Conservation (phyloP, 1,140 invertebrate species). For the Galleria mellonella region DNA sequence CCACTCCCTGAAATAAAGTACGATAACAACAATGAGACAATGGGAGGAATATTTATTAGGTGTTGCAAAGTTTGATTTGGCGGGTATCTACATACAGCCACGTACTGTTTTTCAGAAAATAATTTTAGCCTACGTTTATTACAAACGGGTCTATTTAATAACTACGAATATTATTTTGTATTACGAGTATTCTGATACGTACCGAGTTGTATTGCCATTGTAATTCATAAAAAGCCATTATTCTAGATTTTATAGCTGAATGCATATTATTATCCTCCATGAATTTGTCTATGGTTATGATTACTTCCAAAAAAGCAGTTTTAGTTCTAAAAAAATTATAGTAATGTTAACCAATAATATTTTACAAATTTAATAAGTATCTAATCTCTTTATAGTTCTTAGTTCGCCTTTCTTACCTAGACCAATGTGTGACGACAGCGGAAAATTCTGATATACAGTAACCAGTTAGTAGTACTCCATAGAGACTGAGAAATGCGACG, state of each 20-base stretch:
- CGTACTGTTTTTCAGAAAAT: no score
- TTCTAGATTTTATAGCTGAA: conserved; percentile 51
- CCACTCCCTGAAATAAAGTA: conserved; percentile 41
- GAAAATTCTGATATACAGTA: conserved; percentile 67
- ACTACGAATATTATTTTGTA: no score
- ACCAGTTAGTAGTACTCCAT: conserved; percentile 56
- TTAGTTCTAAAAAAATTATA: conserved; percentile 39
- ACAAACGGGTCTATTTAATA: no score
- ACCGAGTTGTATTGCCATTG: conserved; percentile 71
- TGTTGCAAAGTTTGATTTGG: no score
- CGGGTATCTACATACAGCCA: no score
- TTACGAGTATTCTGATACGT: no score
- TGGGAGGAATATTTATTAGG: no score
- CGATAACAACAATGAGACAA: not conserved
- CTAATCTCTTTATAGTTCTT: no score
- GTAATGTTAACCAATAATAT: no score
- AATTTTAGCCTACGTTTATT: no score
- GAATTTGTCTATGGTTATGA: conserved; percentile 65
- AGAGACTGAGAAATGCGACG: conserved; percentile 54
- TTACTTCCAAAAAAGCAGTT: conserved; percentile 63
- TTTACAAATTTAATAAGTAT: no score
- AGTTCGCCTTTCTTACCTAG: conserved; percentile 30
- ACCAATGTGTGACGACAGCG: conserved; percentile 58
- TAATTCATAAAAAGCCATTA: conserved; percentile 66
- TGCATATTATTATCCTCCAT: conserved; percentile 66